These are phyloP conservation scores for Parasteatoda tepidariorum DNA, from an alignment of 1,140 invertebrate species.

Conservation along the genomic window DNA sequence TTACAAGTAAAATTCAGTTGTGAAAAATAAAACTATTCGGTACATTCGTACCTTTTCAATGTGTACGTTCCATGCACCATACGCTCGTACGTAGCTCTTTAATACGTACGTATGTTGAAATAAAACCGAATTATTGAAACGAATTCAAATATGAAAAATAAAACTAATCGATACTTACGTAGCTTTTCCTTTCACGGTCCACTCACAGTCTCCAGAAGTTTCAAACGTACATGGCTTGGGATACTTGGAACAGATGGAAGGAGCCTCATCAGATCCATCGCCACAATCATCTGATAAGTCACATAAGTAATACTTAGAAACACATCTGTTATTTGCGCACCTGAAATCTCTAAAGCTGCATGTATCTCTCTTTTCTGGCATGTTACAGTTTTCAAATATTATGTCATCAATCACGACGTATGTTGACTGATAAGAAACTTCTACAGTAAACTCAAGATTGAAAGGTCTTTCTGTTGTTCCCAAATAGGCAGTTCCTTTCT, in stretches of 20 bases:
- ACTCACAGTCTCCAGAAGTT: constrained; percentile 30
- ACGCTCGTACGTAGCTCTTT: no score
- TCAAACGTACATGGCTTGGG: constrained; percentile 57
- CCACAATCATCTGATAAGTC: constrained; percentile 91
- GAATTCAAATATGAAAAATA: no score
- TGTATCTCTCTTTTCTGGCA: constrained; percentile 46
- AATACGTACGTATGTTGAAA: no score
- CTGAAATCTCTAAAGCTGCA: constrained; percentile 52
- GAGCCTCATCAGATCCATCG: constrained; percentile 85
- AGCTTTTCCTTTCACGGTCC: constrained; percentile 30
- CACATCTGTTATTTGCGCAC: constrained; percentile 56
- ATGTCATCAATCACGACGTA: constrained; percentile 69
- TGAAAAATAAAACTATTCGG: no score
- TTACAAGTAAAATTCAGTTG: no score
- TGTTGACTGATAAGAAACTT: neutral
- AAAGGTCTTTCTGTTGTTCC: constrained; percentile 46
- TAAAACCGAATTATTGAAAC: no score
- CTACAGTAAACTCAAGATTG: constrained; percentile 23
- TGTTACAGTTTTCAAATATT: constrained; percentile 64
- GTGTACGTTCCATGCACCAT: neutral
- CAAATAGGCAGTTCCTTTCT: constrained; percentile 44
- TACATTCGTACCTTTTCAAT: no score
- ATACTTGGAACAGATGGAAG: constrained; percentile 17
- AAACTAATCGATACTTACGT: no score
- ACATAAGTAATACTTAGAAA: constrained; percentile 70